A percentile compares a stretch with the other conserved stretches of the same genome.
These are phyloP conservation scores for Tiaroga cobitis DNA, from an alignment of 2,797 vertebrate species.

Conservation along the genomic window DNA sequence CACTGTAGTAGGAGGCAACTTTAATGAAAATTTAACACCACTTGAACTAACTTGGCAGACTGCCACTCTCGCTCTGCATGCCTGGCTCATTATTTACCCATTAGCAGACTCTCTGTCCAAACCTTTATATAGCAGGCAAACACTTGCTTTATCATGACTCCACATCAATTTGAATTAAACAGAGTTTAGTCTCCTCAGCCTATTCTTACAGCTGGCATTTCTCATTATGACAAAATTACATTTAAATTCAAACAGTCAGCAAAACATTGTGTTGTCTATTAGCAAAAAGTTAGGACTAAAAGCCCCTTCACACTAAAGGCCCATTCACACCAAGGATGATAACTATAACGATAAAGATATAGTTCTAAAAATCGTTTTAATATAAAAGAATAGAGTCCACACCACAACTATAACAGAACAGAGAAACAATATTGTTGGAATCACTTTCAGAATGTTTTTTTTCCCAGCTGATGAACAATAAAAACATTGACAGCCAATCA, in stretches of 20 bases:
- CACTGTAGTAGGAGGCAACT: conserved; percentile 31
- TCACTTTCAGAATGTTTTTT: not conserved
- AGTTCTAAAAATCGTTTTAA: not conserved
- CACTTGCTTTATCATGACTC: conserved; percentile 37
- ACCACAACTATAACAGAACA: not conserved
- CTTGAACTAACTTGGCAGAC: conserved; percentile 45
- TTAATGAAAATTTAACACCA: conserved; percentile 49
- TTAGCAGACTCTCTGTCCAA: conserved; percentile 45
- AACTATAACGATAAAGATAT: not conserved
- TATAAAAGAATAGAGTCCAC: not conserved
- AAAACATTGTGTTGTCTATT: not conserved
- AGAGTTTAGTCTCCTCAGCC: not conserved
- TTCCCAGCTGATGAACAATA: not conserved
- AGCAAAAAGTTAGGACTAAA: not conserved
- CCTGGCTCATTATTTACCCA: conserved; percentile 51
- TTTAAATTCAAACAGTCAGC: not conserved
- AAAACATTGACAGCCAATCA: not conserved
- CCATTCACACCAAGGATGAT: not conserved
- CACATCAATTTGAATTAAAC: conserved; percentile 21
- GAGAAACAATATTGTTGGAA: not conserved
- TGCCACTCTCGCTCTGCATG: conserved; percentile 31
- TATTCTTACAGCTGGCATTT: not conserved
- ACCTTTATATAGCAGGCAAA: conserved; percentile 32
- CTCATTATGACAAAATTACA: not conserved
- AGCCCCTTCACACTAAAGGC: not conserved